Percentiles rank a stretch among this genome's conserved stretches.
These are phyloP conservation scores for Eupithecia pulchellata DNA, from an alignment of 2,888 invertebrate genomes.

Conservation along the genomic window DNA sequence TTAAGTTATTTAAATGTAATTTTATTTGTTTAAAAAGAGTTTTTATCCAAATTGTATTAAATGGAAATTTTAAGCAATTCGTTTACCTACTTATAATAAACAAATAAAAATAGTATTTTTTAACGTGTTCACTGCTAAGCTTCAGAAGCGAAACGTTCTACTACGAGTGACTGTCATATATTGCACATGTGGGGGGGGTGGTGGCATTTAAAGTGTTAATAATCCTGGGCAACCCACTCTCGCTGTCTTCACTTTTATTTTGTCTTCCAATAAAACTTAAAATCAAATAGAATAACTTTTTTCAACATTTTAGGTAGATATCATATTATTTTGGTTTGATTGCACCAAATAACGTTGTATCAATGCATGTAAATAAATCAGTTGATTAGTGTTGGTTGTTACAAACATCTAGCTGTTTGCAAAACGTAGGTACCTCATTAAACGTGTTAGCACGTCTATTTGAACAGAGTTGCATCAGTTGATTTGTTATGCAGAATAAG, in stretches of 20 bases:
- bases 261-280: neutral
- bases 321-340: neutral
- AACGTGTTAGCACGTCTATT: slow-evolving; percentile 46
- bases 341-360: neutral
- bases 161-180: no score
- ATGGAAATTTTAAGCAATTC: no score
- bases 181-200: no score
- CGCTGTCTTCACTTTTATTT: neutral
- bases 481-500: slow-evolving; percentile 29
- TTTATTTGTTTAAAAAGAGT: no score
- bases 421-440: slow-evolving; percentile 38
- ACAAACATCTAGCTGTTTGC: slow-evolving; percentile 50
- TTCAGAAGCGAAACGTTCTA: no score
- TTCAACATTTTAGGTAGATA: no score
- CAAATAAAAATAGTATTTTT: no score
- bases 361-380: slow-evolving; percentile 1
- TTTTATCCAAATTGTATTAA: no score
- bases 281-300: neutral
- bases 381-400: slow-evolving; percentile 65
- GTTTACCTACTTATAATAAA: no score
- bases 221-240: neutral
- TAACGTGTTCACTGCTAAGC: no score
- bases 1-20: no score
- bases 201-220: neutral
- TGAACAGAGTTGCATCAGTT: slow-evolving; percentile 48